Base-by-base conservation (phyloP, 2,888 invertebrate species). In the Eilema caniola region DNA sequence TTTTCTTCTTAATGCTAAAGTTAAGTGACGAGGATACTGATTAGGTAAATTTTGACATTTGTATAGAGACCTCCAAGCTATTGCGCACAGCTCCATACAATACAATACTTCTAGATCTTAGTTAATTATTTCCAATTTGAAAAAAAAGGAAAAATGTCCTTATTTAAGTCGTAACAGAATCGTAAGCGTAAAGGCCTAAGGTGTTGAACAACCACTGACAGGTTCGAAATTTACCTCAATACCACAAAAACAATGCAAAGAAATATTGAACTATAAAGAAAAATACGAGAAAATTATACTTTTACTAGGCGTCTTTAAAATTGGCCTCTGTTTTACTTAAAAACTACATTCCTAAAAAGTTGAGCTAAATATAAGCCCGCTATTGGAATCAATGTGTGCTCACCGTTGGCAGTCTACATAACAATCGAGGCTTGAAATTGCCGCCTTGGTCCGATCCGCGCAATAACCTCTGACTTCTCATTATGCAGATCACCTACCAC, bases 401-500 rank as follows among this genome's bases (percentile, higher is more conserved):
- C 83, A 71, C 66, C 84, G 83, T 81, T 83, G 83, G 76, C 78
- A 82, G 85, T 86, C 80, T 88, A 88, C 87, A 90, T 91, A 92
- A 91, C 93, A 93, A 93, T 92, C 83, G 92, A 88, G 88, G 83
- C 88, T 88, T 89, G 90, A 93, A 93, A 93, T 93, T 91, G 93
- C 91, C 88, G 87, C 86, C 88, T 88, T 86, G 89, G 89, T 87
- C 89, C 90, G 90, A 88, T 90, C 86, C 89, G 88, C 88, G 90
- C 92, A 89, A 93, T 93, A 93, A 92, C 92, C 91, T 85, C 88
- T 83, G 90, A 89, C 90, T 90, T 88, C 90, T 93, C 90, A 94
- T 94, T 94, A 94, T 94, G 94, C 89, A 94, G 91, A 95, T 94
- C 92, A 89, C 90, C 86, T 79, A 85, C 85, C 89, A 85, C 88